Evolutionary conservation across 2,113 vertebrate genomes (phyloP).

Genomic region (Dasyornis broadbenti): DNA sequence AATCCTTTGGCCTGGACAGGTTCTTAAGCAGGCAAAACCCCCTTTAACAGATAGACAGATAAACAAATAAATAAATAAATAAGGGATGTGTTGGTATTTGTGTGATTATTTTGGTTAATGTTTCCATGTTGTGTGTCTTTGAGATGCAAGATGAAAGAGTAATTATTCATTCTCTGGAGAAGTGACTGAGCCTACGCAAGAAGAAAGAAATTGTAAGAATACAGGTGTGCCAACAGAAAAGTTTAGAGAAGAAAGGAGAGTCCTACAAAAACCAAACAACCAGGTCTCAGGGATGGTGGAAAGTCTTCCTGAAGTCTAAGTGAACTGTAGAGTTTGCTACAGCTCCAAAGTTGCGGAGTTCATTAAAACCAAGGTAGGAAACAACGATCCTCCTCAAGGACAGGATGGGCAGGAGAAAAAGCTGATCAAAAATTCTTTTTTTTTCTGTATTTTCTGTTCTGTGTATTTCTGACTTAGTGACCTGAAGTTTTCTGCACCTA

Average conservation of each 20-base stretch:
- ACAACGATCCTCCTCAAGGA: not conserved
- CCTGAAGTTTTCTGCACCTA: not conserved
- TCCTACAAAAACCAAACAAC: not conserved
- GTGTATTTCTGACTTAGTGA: not conserved
- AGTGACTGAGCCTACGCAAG: not conserved
- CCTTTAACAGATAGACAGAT: fast-evolving
- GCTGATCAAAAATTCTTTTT: not conserved
- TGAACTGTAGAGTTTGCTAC: not conserved
- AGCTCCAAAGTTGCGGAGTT: not conserved
- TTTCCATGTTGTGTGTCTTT: not conserved
- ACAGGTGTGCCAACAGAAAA: not conserved
- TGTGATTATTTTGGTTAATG: not conserved
- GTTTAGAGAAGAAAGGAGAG: not conserved
- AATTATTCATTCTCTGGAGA: not conserved
- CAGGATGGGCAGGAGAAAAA: not conserved
- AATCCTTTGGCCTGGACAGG: not conserved
- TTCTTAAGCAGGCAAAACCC: not conserved
- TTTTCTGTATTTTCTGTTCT: not conserved
- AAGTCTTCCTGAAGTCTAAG: not conserved
- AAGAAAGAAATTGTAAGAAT: not conserved
- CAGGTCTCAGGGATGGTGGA: not conserved
- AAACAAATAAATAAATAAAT: not conserved
- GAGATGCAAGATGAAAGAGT: not conserved
- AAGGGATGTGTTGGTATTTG: not conserved
- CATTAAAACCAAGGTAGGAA: not conserved